Base-by-base conservation (phyloP, 1,140 invertebrate genomes). In the Drosophila nasuta region DNA sequence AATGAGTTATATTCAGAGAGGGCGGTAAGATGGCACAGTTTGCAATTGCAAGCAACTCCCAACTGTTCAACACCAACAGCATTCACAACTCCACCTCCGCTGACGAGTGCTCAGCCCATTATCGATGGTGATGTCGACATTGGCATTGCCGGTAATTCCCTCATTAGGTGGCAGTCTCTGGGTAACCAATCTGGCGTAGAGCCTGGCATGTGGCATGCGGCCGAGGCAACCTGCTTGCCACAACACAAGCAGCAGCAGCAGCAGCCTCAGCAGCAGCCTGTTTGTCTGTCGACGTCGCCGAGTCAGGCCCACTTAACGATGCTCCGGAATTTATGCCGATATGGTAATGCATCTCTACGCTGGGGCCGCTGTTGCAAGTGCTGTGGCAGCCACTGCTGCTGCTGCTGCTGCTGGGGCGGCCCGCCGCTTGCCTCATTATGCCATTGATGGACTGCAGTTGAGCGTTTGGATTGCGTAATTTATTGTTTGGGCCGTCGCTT, bases 381-480 rank as follows among this genome's bases (percentile, higher is more conserved):
- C 38, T 52, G 63, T 41, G 28, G 59, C 28, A 45, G 52, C 4
- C 15, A 15, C 49, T 62, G 70, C 33, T 48, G 41, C 58, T 62
- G 64, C 17, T 41, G 45, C 11, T 38, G 49, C 58, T 63, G 57
- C 45, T 63, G 69, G 72, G 70, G 74, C 62, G 67, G 75, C 74
- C 81, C 77, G 64, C 58, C 57, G 73, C 66, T 73, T 74, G 81
- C 83, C 88, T 91, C 88, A 88, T 91, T 91, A 91, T 91, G 88
- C 85, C 88, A 88, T 91, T 91, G 88, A 91, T 91, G 88, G 88
- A 91, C 88, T 91, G 76, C 87, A 91, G 88, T 91, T 85, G 88
- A 88, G 90, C 89, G 82, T 89, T 91, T 80, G 89, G 89, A 91
- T 91, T 91, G 89, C 89, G 89, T 91, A 91, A 91, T 91, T 91